phyloP scores from a whole-genome alignment of 2,888 invertebrate species.

The Pilophorus perplexus region DNA sequence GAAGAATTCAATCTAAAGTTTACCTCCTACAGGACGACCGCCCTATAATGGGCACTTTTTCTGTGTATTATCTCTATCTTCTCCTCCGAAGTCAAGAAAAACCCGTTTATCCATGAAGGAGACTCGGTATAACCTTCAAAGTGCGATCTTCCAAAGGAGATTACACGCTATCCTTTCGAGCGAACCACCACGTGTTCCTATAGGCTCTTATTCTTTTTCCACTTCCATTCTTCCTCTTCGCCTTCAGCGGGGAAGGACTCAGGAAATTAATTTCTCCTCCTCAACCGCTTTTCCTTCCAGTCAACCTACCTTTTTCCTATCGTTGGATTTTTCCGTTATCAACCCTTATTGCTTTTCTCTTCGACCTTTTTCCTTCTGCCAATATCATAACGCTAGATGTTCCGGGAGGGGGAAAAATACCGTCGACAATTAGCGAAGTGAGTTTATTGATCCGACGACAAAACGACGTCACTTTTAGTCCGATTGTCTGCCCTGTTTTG shows the following conservation, averaged over 20 bases:
- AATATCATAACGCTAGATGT: conserved; percentile 15
- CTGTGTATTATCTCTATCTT: background rate
- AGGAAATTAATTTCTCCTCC: conserved; percentile 34
- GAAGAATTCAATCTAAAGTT: conserved; percentile 35
- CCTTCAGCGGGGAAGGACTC: background rate
- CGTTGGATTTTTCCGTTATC: conserved; percentile 30
- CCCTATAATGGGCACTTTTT: conserved; percentile 35
- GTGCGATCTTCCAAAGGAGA: conserved; percentile 29
- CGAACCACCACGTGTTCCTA: conserved; percentile 12
- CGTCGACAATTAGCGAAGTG: too few species aligned
- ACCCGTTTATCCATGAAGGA: conserved; percentile 20
- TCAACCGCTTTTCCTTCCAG: conserved; percentile 27
- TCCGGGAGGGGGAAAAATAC: too few species aligned
- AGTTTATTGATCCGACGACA: too few species aligned
- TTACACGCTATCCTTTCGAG: conserved; percentile 21
- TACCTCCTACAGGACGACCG: conserved; percentile 3
- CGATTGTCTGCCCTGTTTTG: too few species aligned
- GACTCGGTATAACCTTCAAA: conserved; percentile 22
- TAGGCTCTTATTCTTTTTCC: conserved; percentile 8
- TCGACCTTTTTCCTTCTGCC: background rate
- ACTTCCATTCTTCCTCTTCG: background rate
- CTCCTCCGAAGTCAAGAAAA: background rate
- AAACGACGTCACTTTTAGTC: too few species aligned
- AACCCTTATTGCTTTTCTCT: conserved; percentile 28
- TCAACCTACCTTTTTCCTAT: conserved; percentile 15